Conservation (phyloP, 1,140 invertebrate genomes). For the Drusus annulatus region DNA sequence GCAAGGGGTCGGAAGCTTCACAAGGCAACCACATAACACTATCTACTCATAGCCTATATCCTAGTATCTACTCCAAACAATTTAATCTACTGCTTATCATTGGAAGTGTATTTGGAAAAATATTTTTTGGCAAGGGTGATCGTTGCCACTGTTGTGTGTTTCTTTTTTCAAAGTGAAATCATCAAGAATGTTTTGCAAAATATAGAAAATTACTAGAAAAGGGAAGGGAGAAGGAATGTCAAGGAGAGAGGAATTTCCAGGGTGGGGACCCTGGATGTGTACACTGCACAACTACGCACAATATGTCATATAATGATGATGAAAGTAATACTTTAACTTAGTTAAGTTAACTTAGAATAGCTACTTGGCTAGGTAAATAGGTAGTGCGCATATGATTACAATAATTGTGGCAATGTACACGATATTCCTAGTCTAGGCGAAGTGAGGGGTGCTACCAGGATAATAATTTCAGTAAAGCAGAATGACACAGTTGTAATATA, state of each 20-base stretch:
- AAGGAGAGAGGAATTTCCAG: conserved; percentile 55
- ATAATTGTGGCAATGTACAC: conserved; percentile 54
- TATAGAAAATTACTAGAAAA: conserved; percentile 6
- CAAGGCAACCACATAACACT: conserved; percentile 53
- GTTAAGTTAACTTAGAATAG: neutral
- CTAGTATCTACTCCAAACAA: conserved; percentile 32
- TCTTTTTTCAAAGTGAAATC: conserved; percentile 6
- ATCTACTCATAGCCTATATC: conserved; percentile 49
- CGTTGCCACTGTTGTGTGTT: conserved; percentile 18
- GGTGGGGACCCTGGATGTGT: conserved; percentile 51
- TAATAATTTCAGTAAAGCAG: conserved; percentile 73
- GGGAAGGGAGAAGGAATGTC: conserved; percentile 24
- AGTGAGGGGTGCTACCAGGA: conserved; percentile 73
- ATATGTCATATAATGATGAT: neutral
- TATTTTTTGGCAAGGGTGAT: conserved; percentile 40
- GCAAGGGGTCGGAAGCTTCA: conserved; percentile 66
- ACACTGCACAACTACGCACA: conserved; percentile 53
- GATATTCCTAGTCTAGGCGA: conserved; percentile 70
- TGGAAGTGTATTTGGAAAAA: conserved; percentile 57
- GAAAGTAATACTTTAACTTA: too few species aligned
- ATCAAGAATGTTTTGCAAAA: conserved; percentile 18
- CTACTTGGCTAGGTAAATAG: neutral
- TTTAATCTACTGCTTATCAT: conserved; percentile 40
- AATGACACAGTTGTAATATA: conserved; percentile 72
- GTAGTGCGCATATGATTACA: conserved; percentile 36